A percentile compares a stretch with the other conserved stretches of the same genome.
phyloP scores from a whole-genome alignment of 2,797 vertebrate genomes.

The Botia almorhae region DNA sequence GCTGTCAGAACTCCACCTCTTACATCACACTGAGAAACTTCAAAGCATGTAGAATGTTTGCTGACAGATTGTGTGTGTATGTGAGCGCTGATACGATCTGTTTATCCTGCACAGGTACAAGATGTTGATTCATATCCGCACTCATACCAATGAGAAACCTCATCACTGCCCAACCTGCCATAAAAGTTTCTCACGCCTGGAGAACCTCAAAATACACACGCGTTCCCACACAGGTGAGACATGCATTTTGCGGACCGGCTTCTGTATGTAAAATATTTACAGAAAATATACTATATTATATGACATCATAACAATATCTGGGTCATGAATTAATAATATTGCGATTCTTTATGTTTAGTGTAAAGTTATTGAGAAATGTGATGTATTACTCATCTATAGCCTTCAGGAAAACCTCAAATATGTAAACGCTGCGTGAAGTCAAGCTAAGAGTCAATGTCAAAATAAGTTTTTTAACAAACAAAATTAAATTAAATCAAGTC shows the following conservation, averaged over 20 bases:
- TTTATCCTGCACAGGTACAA: constrained; percentile 85
- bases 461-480: no score
- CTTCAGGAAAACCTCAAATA: no score
- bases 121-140: constrained; percentile 98
- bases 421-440: no score
- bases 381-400: no score
- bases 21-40: not conserved
- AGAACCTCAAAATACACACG: constrained; percentile 99
- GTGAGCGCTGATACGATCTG: not conserved
- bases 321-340: not conserved
- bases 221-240: constrained; percentile 89
- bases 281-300: not conserved
- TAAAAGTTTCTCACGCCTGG: constrained; percentile 97
- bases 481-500: no score
- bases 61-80: not conserved
- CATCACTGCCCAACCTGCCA: constrained; percentile 96
- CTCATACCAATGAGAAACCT: constrained; percentile 96
- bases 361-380: no score
- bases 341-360: no score
- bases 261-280: not conserved
- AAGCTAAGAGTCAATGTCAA: no score
- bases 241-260: not conserved
- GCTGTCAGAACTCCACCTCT: not conserved
- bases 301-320: not conserved
- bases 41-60: not conserved